Percentiles rank a stretch among this genome's conserved stretches.
phyloP scores from a whole-genome alignment of 2,888 invertebrate species.

The Drosophila algonquin region DNA sequence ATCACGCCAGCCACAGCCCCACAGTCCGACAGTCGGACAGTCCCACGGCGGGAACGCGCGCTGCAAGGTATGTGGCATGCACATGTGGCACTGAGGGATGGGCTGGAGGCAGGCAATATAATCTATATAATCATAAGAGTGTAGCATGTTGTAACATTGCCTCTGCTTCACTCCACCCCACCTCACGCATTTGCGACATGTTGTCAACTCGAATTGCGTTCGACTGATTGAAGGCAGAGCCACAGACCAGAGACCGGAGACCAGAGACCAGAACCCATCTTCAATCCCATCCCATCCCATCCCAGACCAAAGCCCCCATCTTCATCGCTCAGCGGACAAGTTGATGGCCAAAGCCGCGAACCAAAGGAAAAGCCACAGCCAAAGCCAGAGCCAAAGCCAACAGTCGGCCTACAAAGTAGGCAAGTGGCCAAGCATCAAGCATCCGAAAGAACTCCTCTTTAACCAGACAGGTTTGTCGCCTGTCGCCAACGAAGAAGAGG shows the following conservation, averaged over 20 bases:
- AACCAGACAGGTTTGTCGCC: constrained; percentile 63
- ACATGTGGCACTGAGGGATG: constrained; percentile 14
- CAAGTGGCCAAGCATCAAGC: constrained; percentile 55
- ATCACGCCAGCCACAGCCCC: constrained; percentile 64
- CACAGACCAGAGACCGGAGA: constrained; percentile 34
- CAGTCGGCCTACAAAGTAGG: constrained; percentile 58
- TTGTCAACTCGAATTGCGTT: constrained; percentile 84
- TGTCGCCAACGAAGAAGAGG: constrained; percentile 38
- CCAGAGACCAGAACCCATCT: constrained; percentile 11
- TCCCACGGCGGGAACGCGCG: background rate
- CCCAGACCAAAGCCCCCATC: constrained; percentile 19
- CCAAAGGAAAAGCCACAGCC: constrained; percentile 39
- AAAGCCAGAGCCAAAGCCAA: constrained; percentile 39
- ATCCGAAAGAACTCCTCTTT: constrained; percentile 32
- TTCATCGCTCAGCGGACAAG: constrained; percentile 57
- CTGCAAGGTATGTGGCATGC: constrained; percentile 56
- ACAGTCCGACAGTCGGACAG: background rate
- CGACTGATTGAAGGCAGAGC: constrained; percentile 77
- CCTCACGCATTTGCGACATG: constrained; percentile 80
- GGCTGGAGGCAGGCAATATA: constrained; percentile 57
- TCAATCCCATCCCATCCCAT: constrained; percentile 10
- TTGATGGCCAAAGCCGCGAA: constrained; percentile 54
- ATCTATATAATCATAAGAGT: constrained; percentile 77
- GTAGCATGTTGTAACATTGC: constrained; percentile 65
- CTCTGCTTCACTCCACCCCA: constrained; percentile 7